A percentile compares a stretch with the other conserved stretches of the same genome.
Conservation (phyloP, 1,140 invertebrate genomes). For the Teleogryllus occipitalis region DNA sequence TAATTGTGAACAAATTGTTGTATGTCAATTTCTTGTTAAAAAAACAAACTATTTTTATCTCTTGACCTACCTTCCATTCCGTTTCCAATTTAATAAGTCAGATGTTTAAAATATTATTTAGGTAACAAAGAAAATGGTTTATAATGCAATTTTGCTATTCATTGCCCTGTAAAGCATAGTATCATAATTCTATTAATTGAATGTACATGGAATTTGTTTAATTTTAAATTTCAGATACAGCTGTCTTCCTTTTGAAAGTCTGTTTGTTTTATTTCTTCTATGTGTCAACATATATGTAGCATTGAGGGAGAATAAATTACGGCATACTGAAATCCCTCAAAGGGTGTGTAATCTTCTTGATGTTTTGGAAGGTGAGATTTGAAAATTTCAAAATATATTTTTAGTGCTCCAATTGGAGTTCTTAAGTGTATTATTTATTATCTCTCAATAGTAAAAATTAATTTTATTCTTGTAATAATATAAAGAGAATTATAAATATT, state of each 20-base stretch:
- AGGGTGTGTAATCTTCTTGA: slow-evolving; percentile 8
- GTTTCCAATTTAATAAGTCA: neutral
- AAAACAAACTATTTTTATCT: no score
- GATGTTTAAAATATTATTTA: neutral
- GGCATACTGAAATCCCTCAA: slow-evolving; percentile 12
- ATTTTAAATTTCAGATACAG: slow-evolving; percentile 7
- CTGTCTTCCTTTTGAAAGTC: slow-evolving; percentile 10
- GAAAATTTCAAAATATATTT: neutral
- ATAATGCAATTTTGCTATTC: slow-evolving; percentile 3
- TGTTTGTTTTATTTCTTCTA: slow-evolving; percentile 8
- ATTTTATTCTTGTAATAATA: neutral
- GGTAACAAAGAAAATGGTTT: neutral
- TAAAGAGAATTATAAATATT: neutral
- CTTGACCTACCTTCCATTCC: neutral
- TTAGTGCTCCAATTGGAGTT: neutral
- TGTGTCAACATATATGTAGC: slow-evolving; percentile 12
- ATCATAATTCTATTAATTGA: no score
- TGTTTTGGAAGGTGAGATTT: slow-evolving; percentile 6
- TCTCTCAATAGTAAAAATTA: neutral
- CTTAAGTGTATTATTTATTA: neutral
- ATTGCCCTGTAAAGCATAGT: neutral
- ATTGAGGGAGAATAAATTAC: slow-evolving; percentile 15
- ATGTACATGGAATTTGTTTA: neutral
- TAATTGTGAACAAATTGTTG: no score
- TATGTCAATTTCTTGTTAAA: no score